phyloP scores from a whole-genome alignment of 2,113 vertebrate species.

The Cairina moschata region DNA sequence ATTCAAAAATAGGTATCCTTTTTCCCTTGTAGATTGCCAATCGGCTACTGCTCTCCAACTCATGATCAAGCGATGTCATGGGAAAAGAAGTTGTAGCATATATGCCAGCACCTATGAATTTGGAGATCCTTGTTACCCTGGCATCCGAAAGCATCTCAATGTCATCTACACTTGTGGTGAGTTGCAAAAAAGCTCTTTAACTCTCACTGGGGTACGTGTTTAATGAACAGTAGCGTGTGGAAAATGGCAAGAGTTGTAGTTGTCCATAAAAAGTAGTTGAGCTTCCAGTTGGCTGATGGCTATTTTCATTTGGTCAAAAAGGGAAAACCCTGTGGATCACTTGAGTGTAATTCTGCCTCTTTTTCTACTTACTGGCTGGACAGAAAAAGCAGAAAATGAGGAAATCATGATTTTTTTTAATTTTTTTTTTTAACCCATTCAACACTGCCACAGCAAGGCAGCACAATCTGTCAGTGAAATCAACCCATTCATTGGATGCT shows the following conservation, averaged over 20 bases:
- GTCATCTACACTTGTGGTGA: conserved; percentile 93
- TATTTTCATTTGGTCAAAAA: not conserved
- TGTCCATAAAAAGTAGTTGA: not conserved
- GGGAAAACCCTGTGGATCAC: not conserved
- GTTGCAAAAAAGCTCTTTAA: conserved; percentile 28
- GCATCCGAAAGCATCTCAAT: conserved; percentile 89
- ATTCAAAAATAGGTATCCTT: not conserved
- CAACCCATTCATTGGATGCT: not conserved
- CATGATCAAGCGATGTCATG: conserved; percentile 85
- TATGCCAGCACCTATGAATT: conserved; percentile 87
- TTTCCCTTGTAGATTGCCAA: conserved; percentile 82
- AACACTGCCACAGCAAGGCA: not conserved
- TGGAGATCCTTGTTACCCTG: conserved; percentile 89
- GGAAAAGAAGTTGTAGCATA: conserved; percentile 85
- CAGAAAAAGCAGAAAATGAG: not conserved
- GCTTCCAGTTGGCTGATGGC: not conserved
- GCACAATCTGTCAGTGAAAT: not conserved
- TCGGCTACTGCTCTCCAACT: conserved; percentile 83
- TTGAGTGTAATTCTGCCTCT: not conserved
- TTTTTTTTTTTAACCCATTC: not conserved
- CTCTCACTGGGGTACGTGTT: not conserved
- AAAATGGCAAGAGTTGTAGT: not conserved
- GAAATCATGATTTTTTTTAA: not conserved
- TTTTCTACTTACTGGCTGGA: not conserved
- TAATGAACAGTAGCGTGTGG: not conserved